These are phyloP conservation scores for Megaceryle alcyon DNA, from an alignment of 2,797 vertebrate genomes.

Conservation along the genomic window DNA sequence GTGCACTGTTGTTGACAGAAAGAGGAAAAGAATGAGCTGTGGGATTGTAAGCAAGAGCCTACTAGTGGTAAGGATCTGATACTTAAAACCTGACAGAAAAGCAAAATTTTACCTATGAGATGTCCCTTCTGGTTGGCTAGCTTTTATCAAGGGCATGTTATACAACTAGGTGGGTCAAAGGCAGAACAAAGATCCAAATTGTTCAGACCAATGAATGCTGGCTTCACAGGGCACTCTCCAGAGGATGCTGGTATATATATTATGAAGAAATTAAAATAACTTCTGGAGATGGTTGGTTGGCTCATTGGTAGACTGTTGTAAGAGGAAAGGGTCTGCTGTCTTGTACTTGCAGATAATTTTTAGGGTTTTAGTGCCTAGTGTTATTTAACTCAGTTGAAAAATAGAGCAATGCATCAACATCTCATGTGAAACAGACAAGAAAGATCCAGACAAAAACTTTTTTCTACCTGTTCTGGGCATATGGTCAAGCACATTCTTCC, in stretches of 20 bases:
- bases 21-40: neutral
- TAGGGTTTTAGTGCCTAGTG: fast-evolving
- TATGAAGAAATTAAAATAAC: neutral
- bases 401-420: neutral
- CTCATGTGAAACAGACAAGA: neutral
- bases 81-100: neutral
- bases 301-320: neutral
- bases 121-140: neutral
- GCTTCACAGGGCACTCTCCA: neutral
- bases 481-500: neutral
- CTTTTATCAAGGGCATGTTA: neutral
- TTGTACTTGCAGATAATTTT: neutral
- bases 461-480: neutral
- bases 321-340: neutral
- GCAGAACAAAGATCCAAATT: neutral
- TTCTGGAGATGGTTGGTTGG: neutral
- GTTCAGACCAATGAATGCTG: neutral
- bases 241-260: neutral
- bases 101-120: neutral
- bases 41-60: neutral
- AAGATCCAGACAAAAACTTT: neutral
- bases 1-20: neutral
- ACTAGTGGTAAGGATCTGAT: neutral
- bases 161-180: neutral
- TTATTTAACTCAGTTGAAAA: neutral